Conservation (phyloP, 2,113 vertebrate genomes). For the Agapornis roseicollis region DNA sequence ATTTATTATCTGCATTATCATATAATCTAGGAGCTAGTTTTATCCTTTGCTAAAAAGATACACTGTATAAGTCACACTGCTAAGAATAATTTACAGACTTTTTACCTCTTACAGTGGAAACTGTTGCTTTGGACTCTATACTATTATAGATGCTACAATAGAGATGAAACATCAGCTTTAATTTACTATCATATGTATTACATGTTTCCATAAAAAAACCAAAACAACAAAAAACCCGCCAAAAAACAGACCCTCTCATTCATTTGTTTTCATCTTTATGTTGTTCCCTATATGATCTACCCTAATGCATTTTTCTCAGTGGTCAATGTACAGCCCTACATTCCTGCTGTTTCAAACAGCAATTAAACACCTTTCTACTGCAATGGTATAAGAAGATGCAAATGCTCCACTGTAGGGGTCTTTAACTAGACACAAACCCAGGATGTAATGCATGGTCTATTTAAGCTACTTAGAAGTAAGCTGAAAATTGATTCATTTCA, state of each 20-base stretch:
- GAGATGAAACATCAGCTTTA: not conserved
- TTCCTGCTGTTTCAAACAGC: not conserved
- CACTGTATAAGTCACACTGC: not conserved
- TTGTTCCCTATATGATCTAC: not conserved
- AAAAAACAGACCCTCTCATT: not conserved
- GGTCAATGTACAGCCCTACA: not conserved
- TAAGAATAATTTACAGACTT: not conserved
- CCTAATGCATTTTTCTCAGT: not conserved
- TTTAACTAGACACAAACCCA: not conserved
- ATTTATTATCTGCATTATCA: not conserved
- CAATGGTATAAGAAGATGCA: not conserved
- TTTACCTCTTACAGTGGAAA: not conserved
- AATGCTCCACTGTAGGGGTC: not conserved
- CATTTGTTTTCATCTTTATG: not conserved
- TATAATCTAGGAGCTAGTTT: not conserved
- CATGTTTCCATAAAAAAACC: not conserved
- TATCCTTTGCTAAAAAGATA: not conserved
- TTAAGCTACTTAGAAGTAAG: not conserved
- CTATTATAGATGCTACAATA: not conserved
- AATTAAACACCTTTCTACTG: not conserved
- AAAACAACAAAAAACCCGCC: no score
- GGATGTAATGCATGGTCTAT: not conserved
- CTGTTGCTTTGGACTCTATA: not conserved
- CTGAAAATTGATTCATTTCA: not conserved
- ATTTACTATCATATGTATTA: not conserved